Conservation (phyloP, 2,113 vertebrate species). For the Aegithalos caudatus region DNA sequence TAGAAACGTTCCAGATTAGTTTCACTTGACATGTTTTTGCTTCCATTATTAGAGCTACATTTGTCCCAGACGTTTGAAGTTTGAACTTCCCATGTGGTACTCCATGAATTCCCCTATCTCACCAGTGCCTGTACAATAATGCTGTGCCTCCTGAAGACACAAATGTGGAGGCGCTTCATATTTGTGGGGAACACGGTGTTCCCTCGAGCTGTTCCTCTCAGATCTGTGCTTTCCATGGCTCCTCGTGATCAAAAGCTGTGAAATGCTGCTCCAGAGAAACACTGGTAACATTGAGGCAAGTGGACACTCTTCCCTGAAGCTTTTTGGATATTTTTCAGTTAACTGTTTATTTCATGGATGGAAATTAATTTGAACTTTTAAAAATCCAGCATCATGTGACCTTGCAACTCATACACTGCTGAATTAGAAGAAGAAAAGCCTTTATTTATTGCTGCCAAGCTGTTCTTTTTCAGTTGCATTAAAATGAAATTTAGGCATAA, state of each 20-base stretch:
- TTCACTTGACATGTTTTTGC: neutral
- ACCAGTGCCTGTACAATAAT: neutral
- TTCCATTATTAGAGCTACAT: neutral
- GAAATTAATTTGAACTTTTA: neutral
- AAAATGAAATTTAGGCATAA: conserved; percentile 17
- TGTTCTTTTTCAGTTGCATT: neutral
- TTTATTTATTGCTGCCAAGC: neutral
- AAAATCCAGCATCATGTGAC: neutral
- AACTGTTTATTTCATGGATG: neutral
- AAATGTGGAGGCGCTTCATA: neutral
- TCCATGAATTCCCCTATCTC: neutral
- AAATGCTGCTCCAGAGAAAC: neutral
- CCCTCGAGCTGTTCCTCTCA: neutral
- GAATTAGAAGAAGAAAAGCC: neutral
- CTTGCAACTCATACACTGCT: neutral
- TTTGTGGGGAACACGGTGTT: neutral
- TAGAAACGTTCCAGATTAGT: neutral
- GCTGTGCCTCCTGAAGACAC: neutral
- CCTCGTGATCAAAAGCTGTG: neutral
- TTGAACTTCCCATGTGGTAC: neutral
- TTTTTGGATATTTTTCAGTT: neutral
- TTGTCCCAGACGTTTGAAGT: neutral
- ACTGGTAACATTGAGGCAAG: accelerated
- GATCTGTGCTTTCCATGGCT: accelerated
- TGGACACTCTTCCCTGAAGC: neutral